phyloP scores from a whole-genome alignment of 2,797 vertebrate genomes.

The Ctenochaetus hawaiiensis region DNA sequence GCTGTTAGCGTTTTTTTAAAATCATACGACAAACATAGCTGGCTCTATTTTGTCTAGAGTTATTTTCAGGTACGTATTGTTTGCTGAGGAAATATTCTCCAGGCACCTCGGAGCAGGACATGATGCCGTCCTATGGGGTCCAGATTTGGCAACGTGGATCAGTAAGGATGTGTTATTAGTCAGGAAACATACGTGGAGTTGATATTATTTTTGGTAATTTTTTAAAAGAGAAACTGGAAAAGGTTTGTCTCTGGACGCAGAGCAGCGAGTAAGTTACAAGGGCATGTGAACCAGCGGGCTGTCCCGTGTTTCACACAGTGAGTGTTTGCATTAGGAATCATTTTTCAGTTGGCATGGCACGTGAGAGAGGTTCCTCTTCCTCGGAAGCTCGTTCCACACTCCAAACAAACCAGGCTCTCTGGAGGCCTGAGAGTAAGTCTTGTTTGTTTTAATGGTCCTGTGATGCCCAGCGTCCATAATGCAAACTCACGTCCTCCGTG shows the following conservation, averaged over 20 bases:
- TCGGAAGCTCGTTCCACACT: slow-evolving; percentile 49
- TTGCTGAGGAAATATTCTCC: slow-evolving; percentile 69
- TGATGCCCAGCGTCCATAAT: slow-evolving; percentile 4
- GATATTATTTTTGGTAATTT: slow-evolving; percentile 74
- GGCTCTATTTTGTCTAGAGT: slow-evolving; percentile 62
- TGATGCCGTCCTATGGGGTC: slow-evolving; percentile 47
- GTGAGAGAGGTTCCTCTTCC: slow-evolving; percentile 66
- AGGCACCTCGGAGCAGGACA: slow-evolving; percentile 65
- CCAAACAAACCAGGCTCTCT: slow-evolving; percentile 68
- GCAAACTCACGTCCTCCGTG: slow-evolving; percentile 8
- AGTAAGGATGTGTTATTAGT: slow-evolving; percentile 79
- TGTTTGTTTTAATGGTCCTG: slow-evolving; percentile 66
- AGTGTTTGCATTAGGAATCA: slow-evolving; percentile 78
- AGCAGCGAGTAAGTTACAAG: slow-evolving; percentile 24
- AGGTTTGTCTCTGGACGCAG: slow-evolving; percentile 41
- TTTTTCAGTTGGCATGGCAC: slow-evolving; percentile 75
- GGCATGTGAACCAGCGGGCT: slow-evolving; percentile 30
- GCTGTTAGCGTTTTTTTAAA: slow-evolving; percentile 18
- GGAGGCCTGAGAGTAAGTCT: slow-evolving; percentile 51
- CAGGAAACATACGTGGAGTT: slow-evolving; percentile 32
- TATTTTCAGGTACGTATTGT: slow-evolving; percentile 80
- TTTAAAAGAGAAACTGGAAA: slow-evolving; percentile 52
- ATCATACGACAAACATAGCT: slow-evolving; percentile 42
- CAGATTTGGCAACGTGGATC: slow-evolving; percentile 77
- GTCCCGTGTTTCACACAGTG: slow-evolving; percentile 66